Evolutionary conservation across 1,140 invertebrate species (phyloP).

Genomic region (Sinonovacula constricta): DNA sequence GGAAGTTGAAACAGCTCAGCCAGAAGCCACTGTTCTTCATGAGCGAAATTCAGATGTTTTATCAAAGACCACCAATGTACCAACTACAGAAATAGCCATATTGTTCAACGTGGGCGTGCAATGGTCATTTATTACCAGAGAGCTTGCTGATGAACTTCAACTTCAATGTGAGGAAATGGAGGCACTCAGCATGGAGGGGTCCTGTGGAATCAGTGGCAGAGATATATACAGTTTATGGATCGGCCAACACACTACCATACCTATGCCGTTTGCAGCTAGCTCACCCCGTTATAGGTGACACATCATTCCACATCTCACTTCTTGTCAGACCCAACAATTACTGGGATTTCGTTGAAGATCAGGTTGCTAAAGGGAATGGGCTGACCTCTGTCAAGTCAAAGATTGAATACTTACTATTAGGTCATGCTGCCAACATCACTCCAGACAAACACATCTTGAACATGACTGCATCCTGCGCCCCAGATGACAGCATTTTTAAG

Average conservation of each 20-base stretch:
- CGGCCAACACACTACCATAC: neutral
- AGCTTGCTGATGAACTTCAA: too few relatives aligned
- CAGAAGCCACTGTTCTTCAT: too few relatives aligned
- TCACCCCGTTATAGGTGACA: neutral
- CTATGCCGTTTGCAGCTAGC: neutral
- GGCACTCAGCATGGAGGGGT: neutral
- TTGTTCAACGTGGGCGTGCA: neutral
- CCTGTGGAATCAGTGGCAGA: neutral
- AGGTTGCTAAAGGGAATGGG: neutral
- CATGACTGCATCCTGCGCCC: neutral
- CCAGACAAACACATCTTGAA: neutral
- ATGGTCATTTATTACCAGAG: too few relatives aligned
- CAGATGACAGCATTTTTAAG: neutral
- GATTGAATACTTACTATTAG: neutral
- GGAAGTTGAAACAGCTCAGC: too few relatives aligned
- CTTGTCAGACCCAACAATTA: neutral
- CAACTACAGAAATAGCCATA: slow-evolving; percentile 1
- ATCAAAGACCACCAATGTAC: too few relatives aligned
- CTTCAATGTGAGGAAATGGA: slow-evolving; percentile 5
- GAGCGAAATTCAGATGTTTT: too few relatives aligned
- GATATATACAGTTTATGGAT: neutral
- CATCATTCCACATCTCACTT: neutral
- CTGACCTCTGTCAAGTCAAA: slow-evolving; percentile 3
- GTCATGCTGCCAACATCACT: neutral
- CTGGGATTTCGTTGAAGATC: slow-evolving; percentile 6